A percentile compares a stretch with the other conserved stretches of the same genome.
Evolutionary conservation across 2,888 invertebrate genomes (phyloP).

Genomic region (Cryptus armator): DNA sequence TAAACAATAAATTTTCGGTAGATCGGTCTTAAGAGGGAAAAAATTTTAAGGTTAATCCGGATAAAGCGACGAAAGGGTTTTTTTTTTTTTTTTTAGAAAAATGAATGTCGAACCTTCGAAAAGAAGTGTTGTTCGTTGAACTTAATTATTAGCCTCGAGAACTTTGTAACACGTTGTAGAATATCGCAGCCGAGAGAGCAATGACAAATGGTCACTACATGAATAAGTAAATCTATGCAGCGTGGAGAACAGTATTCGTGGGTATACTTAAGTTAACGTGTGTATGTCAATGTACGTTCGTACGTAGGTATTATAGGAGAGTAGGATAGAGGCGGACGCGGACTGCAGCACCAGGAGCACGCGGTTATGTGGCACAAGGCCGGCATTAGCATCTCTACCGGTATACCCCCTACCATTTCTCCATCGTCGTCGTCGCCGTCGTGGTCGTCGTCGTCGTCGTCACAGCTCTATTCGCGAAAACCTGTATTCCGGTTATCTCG

Average conservation of each 20-base stretch:
- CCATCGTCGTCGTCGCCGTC: conserved; percentile 55
- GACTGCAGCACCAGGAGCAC: conserved; percentile 77
- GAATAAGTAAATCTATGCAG: conserved; percentile 15
- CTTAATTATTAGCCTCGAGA: conserved; percentile 25
- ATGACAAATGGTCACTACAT: conserved; percentile 38
- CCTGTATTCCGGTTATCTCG: conserved; percentile 83
- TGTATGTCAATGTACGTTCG: conserved; percentile 59
- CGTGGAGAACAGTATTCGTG: conserved; percentile 25
- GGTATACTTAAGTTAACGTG: conserved; percentile 46
- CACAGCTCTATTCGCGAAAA: conserved; percentile 82
- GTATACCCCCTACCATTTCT: conserved; percentile 82
- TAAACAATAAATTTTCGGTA: neutral
- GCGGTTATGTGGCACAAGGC: conserved; percentile 84
- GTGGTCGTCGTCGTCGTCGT: conserved; percentile 65
- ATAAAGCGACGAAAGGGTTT: neutral
- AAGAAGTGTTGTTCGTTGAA: conserved; percentile 35
- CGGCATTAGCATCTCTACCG: conserved; percentile 85
- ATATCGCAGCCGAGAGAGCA: conserved; percentile 19
- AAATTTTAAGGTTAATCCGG: neutral
- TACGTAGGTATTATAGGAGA: conserved; percentile 59
- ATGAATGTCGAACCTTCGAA: neutral
- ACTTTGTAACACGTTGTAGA: conserved; percentile 4
- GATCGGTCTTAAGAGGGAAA: neutral
- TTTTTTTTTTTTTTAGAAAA: neutral
- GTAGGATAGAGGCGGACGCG: conserved; percentile 64